Conservation (phyloP, 92 coral and sea anemone genomes). For the Actinernus sp. region DNA sequence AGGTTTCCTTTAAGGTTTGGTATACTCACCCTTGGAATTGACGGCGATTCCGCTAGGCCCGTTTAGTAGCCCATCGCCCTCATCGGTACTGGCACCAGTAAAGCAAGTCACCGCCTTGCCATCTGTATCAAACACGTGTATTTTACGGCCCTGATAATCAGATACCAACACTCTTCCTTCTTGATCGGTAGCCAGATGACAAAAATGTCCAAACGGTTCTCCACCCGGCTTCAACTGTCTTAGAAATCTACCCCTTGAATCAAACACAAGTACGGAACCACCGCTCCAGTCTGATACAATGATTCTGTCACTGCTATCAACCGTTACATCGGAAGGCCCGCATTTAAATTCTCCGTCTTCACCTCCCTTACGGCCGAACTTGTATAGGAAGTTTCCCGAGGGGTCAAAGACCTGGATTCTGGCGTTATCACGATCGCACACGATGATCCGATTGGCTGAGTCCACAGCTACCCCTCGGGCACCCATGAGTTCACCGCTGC, state of each 20-base stretch:
- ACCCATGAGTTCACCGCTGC: slow-evolving; percentile 36
- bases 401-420: slow-evolving; percentile 63
- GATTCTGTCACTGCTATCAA: slow-evolving; percentile 33
- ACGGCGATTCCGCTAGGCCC: slow-evolving; percentile 55
- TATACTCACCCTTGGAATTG: slow-evolving; percentile 41
- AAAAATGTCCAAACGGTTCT: slow-evolving; percentile 33
- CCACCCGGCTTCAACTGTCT: slow-evolving; percentile 19
- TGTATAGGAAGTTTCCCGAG: slow-evolving; percentile 40
- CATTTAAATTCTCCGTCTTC: slow-evolving; percentile 48
- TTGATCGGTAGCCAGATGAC: slow-evolving; percentile 29
- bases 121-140: slow-evolving; percentile 33
- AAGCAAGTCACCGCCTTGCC: slow-evolving; percentile 38
- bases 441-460: slow-evolving; percentile 41
- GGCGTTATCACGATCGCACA: slow-evolving; percentile 68
- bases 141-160: slow-evolving; percentile 43
- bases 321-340: slow-evolving; percentile 54
- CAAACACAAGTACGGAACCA: slow-evolving; percentile 34
- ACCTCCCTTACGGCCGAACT: slow-evolving; percentile 58
- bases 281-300: slow-evolving; percentile 62
- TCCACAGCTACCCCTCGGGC: slow-evolving; percentile 64
- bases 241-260: slow-evolving; percentile 42
- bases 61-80: slow-evolving; percentile 53
- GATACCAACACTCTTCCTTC: slow-evolving; percentile 45
- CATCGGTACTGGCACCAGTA: slow-evolving; percentile 30
- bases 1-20: too few relatives aligned